Conservation (phyloP, 2,113 vertebrate species). For the Chlorodrepanis virens region DNA sequence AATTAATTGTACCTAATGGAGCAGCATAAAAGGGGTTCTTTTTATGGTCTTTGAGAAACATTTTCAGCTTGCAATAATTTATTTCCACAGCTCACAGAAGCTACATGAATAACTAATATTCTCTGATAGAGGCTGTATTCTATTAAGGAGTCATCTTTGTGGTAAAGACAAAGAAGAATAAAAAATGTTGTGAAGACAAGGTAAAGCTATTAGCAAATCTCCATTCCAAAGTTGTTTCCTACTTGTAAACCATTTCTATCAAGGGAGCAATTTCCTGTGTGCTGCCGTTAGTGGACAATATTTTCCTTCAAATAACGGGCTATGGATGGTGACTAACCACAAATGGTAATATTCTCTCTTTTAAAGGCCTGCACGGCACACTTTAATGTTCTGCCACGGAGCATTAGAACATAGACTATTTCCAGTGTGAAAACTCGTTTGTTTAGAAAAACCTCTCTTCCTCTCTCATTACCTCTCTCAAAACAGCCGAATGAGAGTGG, state of each 20-base stretch:
- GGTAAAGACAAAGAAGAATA: conserved; percentile 38
- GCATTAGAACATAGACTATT: conserved; percentile 28
- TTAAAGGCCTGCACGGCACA: conserved; percentile 36
- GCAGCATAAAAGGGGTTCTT: conserved; percentile 18
- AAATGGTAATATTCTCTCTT: conserved; percentile 44
- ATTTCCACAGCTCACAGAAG: conserved; percentile 6
- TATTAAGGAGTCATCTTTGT: conserved; percentile 27
- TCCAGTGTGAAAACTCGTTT: conserved; percentile 31
- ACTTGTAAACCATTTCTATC: conserved; percentile 45
- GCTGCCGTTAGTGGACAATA: conserved; percentile 55
- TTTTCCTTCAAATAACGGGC: conserved; percentile 58
- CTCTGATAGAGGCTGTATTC: conserved; percentile 9
- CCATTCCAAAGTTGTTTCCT: conserved; percentile 25
- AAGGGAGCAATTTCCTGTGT: conserved; percentile 48
- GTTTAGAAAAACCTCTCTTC: conserved; percentile 32
- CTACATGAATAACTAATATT: conserved; percentile 30
- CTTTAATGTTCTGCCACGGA: neutral
- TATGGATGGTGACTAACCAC: conserved; percentile 34
- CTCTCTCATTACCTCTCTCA: conserved; percentile 18
- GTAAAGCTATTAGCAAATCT: conserved; percentile 35
- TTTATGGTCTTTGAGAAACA: conserved; percentile 48
- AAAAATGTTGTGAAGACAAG: conserved; percentile 35
- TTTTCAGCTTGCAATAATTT: conserved; percentile 45
- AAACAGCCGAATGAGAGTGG: conserved; percentile 14
- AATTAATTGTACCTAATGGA: conserved; percentile 28